Conservation (phyloP, 2,797 vertebrate genomes). For the Tragopan temminckii region DNA sequence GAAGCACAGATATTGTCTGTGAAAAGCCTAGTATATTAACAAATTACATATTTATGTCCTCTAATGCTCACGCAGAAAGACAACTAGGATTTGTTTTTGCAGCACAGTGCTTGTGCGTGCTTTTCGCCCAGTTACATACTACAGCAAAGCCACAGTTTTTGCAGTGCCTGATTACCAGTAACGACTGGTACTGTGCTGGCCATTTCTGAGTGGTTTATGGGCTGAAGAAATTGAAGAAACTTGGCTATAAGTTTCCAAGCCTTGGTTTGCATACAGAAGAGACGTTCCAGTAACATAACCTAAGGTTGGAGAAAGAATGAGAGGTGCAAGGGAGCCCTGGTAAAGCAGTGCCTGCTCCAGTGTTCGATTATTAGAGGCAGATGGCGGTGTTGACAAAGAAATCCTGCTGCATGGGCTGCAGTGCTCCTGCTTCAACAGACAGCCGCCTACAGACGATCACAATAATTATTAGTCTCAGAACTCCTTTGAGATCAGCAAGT, state of each 20-base stretch:
- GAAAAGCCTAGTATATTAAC: neutral
- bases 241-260: neutral
- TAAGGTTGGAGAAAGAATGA: neutral
- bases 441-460: slow-evolving; percentile 42
- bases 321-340: neutral
- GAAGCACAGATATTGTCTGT: neutral
- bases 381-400: slow-evolving; percentile 76
- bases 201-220: neutral
- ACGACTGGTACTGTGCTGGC: neutral
- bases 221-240: neutral
- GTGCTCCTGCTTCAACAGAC: neutral
- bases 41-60: neutral
- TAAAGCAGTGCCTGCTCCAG: neutral
- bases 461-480: slow-evolving; percentile 27
- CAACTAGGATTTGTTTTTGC: neutral
- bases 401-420: neutral
- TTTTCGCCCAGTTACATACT: neutral
- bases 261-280: neutral
- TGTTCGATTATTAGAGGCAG: slow-evolving; percentile 22
- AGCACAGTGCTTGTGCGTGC: fast-evolving
- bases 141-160: neutral
- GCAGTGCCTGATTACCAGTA: neutral
- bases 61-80: neutral
- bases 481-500: slow-evolving; percentile 47
- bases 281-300: fast-evolving